Evolutionary conservation across 2,113 vertebrate genomes (phyloP).

Genomic region (Elgaria multicarinata): DNA sequence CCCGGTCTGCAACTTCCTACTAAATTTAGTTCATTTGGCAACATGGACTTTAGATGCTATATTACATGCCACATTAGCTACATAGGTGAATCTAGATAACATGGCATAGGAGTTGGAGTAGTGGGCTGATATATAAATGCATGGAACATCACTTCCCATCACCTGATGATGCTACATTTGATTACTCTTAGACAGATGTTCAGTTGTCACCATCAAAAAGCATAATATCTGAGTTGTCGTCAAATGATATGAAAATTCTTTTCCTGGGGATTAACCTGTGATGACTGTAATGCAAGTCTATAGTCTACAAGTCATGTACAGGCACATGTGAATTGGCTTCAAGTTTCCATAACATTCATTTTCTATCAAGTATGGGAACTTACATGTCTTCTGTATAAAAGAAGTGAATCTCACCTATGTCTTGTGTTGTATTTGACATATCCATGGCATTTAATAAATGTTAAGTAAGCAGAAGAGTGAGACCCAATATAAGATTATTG

Average conservation of each 20-base stretch:
- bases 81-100: neutral
- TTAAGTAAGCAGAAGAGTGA: neutral
- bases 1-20: constrained; percentile 47
- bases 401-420: neutral
- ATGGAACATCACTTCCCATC: neutral
- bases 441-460: neutral
- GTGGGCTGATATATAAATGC: neutral
- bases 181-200: neutral
- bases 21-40: constrained; percentile 53
- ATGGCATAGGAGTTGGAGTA: neutral
- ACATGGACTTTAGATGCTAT: constrained; percentile 20
- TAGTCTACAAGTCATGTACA: neutral
- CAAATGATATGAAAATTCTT: neutral
- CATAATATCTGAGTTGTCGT: neutral
- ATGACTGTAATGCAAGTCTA: neutral
- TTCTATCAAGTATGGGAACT: neutral
- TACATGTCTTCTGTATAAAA: neutral
- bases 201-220: neutral
- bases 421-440: neutral
- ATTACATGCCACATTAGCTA: neutral
- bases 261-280: neutral
- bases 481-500: neutral
- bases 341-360: neutral
- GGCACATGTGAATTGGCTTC: neutral
- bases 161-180: neutral